Percentiles rank a stretch among this genome's conserved stretches.
These are phyloP conservation scores for Octodon degus DNA, from an alignment of 2,113 vertebrate genomes.

Conservation along the genomic window DNA sequence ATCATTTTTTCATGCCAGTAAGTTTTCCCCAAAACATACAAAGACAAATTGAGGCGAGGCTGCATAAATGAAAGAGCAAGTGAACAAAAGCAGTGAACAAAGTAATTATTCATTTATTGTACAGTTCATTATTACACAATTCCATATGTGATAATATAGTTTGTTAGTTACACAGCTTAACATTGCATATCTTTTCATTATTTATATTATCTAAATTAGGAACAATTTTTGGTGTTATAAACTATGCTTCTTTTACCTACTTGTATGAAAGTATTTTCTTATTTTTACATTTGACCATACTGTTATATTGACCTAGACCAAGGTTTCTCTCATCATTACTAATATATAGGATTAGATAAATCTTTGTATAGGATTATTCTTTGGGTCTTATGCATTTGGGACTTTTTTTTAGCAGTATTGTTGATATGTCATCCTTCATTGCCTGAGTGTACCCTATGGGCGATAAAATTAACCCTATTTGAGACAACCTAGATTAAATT, in stretches of 20 bases:
- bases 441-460: rapidly evolving
- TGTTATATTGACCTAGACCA: neutral
- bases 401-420: neutral
- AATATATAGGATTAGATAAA: neutral
- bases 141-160: neutral
- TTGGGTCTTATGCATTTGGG: neutral
- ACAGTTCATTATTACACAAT: neutral
- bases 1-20: neutral
- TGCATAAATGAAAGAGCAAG: neutral
- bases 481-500: neutral
- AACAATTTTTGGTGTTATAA: neutral
- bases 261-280: neutral
- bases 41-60: neutral
- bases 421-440: rapidly evolving
- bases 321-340: neutral
- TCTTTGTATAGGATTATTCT: neutral
- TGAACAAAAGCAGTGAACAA: neutral
- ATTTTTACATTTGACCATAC: neutral
- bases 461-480: neutral
- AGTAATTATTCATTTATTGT: neutral
- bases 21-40: neutral
- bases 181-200: neutral
- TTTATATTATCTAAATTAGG: neutral
- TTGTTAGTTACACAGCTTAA: neutral
- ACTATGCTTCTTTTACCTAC: neutral